phyloP scores from a whole-genome alignment of 1,140 invertebrate species.

The Forficula auricularia region DNA sequence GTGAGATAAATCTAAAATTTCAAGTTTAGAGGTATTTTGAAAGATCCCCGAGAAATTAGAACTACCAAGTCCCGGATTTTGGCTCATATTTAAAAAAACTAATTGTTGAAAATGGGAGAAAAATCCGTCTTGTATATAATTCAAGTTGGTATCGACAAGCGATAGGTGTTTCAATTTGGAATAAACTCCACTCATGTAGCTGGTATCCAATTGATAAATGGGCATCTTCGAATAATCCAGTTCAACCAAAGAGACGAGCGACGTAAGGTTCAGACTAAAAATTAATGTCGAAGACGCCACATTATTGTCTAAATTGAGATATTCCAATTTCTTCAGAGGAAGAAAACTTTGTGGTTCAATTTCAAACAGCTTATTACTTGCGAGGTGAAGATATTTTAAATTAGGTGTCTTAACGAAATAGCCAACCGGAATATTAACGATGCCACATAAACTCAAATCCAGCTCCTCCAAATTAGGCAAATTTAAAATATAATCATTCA shows the following conservation, averaged over 20 bases:
- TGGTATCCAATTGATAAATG: constrained; percentile 23
- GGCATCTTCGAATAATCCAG: constrained; percentile 32
- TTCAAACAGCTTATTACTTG: constrained; percentile 29
- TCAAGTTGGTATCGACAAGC: constrained; percentile 29
- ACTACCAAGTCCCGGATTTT: constrained; percentile 24
- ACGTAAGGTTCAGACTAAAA: constrained; percentile 19
- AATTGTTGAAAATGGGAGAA: constrained; percentile 26
- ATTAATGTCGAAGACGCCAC: constrained; percentile 20
- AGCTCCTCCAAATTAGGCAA: too few species aligned
- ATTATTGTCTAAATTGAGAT: constrained; percentile 29
- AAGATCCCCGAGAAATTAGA: constrained; percentile 21
- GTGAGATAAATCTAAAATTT: constrained; percentile 31
- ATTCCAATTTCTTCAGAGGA: constrained; percentile 22
- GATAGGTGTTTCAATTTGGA: constrained; percentile 27
- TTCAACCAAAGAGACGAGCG: constrained; percentile 23
- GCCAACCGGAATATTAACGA: too few species aligned
- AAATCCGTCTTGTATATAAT: constrained; percentile 18
- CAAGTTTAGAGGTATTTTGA: constrained; percentile 24
- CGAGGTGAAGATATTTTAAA: constrained; percentile 28
- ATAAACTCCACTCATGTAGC: constrained; percentile 22
- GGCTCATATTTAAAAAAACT: constrained; percentile 31
- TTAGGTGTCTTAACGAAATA: constrained; percentile 26
- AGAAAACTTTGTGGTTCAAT: constrained; percentile 25
- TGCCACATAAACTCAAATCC: too few species aligned
- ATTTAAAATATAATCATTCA: too few species aligned